Conservation (phyloP, 2,113 vertebrate species). For the Poicephalus gulielmi region DNA sequence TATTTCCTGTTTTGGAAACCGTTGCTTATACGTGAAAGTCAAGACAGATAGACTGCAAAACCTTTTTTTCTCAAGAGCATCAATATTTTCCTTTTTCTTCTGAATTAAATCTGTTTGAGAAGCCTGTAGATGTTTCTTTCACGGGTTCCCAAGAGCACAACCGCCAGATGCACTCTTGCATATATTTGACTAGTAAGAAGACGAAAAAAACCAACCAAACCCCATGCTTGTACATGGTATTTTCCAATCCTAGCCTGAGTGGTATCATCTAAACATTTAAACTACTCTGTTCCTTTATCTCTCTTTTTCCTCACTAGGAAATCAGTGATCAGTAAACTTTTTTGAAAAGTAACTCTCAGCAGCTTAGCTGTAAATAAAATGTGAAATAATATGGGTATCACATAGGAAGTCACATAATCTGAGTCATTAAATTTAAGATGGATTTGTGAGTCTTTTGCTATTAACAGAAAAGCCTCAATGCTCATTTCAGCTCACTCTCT, state of each 20-base stretch:
- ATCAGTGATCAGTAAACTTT: not conserved
- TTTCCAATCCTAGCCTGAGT: not conserved
- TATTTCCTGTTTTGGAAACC: not conserved
- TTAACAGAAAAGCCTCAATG: not conserved
- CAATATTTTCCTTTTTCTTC: conserved; percentile 44
- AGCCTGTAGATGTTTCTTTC: not conserved
- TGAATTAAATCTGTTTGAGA: conserved; percentile 38
- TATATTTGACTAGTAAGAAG: conserved; percentile 24
- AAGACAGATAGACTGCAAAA: conserved; percentile 10
- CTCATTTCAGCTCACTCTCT: not conserved
- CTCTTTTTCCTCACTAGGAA: not conserved
- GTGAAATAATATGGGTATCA: not conserved
- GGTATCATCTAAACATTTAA: not conserved
- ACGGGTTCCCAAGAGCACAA: not conserved
- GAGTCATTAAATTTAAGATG: not conserved
- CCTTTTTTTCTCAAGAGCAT: conserved; percentile 8
- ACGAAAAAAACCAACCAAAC: not conserved
- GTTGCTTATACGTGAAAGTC: not conserved
- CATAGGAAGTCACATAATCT: not conserved
- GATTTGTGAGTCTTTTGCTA: not conserved
- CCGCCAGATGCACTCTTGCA: conserved; percentile 26
- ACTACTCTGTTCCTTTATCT: not conserved
- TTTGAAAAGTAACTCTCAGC: not conserved
- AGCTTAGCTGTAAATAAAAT: not conserved
- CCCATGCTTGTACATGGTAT: not conserved